Percentiles rank a stretch among this genome's conserved stretches.
Conservation (phyloP, 2,113 vertebrate genomes). For the Shinisaurus crocodilurus region DNA sequence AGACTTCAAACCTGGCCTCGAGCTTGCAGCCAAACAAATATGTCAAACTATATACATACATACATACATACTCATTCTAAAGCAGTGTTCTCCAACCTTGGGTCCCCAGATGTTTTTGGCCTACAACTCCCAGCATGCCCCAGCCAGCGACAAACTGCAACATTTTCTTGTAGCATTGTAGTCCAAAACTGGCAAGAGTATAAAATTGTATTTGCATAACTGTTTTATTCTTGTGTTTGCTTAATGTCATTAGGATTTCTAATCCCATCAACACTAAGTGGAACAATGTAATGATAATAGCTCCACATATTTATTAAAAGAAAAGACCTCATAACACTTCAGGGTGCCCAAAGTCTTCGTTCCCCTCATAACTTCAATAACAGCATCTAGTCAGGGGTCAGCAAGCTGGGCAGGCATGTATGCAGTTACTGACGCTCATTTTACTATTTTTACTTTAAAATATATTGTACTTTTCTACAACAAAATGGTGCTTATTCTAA, state of each 20-base stretch:
- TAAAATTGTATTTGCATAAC: slow-evolving; percentile 18
- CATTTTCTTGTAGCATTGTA: background rate
- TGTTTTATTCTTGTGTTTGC: slow-evolving; percentile 6
- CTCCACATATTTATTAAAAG: slow-evolving; percentile 12
- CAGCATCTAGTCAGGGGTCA: too few species aligned
- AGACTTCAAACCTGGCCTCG: background rate
- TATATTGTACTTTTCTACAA: too few species aligned
- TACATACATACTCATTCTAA: too few species aligned
- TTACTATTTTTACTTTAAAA: too few species aligned
- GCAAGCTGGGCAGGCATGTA: too few species aligned
- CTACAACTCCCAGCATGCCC: too few species aligned
- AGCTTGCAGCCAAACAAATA: background rate
- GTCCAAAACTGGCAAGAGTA: background rate
- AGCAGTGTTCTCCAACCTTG: too few species aligned
- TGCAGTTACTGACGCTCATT: too few species aligned
- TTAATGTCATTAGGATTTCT: slow-evolving; percentile 6
- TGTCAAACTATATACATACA: too few species aligned
- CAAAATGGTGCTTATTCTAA: too few species aligned
- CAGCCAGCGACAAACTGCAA: too few species aligned
- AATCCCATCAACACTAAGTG: slow-evolving; percentile 7
- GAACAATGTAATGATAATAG: background rate
- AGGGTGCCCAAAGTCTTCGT: background rate
- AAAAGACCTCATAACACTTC: background rate
- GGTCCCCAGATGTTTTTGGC: too few species aligned
- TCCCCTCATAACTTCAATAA: background rate